Conservation (phyloP, 2,113 vertebrate genomes). For the Catharus minimus region DNA sequence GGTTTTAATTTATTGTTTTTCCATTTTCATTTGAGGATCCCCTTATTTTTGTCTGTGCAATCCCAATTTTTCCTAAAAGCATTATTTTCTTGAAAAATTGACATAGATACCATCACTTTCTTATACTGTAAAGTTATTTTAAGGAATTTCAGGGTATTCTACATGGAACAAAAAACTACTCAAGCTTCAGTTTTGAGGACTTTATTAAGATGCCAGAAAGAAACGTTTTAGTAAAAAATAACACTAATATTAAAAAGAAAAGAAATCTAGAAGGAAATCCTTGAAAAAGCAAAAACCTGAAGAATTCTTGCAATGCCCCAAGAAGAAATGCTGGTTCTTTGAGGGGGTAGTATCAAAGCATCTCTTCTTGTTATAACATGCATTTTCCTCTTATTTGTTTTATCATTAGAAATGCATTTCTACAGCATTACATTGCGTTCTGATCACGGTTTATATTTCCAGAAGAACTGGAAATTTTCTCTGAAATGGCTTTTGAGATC, state of each 20-base stretch:
- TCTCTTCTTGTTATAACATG: neutral
- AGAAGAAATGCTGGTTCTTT: neutral
- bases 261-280: neutral
- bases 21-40: neutral
- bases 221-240: neutral
- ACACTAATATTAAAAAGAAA: neutral
- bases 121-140: neutral
- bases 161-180: neutral
- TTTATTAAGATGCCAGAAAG: neutral
- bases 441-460: neutral
- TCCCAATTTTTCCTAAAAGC: conserved; percentile 9
- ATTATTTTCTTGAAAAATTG: neutral
- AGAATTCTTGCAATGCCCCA: rapidly evolving
- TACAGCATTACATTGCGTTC: neutral
- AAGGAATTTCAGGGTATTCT: neutral
- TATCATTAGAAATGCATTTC: neutral
- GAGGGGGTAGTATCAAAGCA: neutral
- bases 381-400: neutral
- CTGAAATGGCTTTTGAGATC: neutral
- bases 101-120: neutral
- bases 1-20: conserved; percentile 38
- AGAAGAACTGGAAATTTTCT: neutral
- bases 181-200: neutral
- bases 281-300: neutral
- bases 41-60: neutral